Evolutionary conservation across 2,113 vertebrate species (phyloP), one percentile per base, ranked within the genome.

Genomic region (Notiomystis cincta): DNA sequence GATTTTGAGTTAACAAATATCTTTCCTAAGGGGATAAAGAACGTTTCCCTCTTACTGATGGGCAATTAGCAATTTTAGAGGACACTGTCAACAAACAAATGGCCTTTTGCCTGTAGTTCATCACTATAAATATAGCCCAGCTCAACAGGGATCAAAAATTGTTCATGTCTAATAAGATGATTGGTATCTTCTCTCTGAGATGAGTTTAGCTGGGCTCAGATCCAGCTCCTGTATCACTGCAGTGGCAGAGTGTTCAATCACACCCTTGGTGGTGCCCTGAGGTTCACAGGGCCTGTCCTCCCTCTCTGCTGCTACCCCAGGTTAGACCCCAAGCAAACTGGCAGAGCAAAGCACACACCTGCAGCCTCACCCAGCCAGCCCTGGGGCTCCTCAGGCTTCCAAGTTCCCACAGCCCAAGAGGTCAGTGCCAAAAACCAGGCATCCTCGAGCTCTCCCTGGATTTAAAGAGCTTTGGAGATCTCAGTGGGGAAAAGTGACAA

Each of bases 11-110:
- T 80, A 86, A 40, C 16, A 71, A 92, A 47, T 38, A 56, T 50
- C 15, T 16, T 40, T 70, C 71, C 51, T 25, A 14, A 91, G 54
- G 48, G 54, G 30, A 58, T 80, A 82, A 87, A 93, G 51, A 69
- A 70, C 24, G 65, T 70, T 89, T 86, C 51, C 20, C n/a, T 88
- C 38, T 70, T 58, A 35, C 44, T 81, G 79, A 89, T 71, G 90
- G 0, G 17, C 83, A 92, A 88, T 83, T 81, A 90, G 35, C 64
- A 42, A 78, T 87, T 95, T 95, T 62, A 77, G 66, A 91, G 84
- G 79, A 88, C 51, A 25, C 37, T 77, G 84, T 88, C 93, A 96
- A 95, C 76, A 91, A 82, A 54, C 31, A 77, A 93, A 78, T 19
- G 27, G 66, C 54, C 85, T 88, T 94, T 54, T 56, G 35, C 58